Base-by-base conservation (phyloP, 2,888 invertebrate genomes). In the Epistrophe grossulariae region DNA sequence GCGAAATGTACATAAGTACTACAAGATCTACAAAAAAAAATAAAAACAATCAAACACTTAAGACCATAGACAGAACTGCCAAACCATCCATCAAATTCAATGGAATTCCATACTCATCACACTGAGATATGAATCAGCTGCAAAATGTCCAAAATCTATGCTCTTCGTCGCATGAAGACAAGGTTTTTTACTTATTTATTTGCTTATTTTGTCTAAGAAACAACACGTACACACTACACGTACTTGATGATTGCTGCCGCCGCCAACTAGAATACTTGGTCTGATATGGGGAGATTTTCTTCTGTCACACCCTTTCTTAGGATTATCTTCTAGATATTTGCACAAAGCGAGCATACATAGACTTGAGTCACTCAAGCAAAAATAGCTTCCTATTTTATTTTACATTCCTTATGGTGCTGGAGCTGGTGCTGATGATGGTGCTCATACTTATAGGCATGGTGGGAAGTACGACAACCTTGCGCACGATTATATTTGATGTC, bases 401-500 rank as follows among this genome's bases (percentile, higher is more conserved):
- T 59, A 59, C 71, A 81, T 85, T 82, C 74, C 59, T 64, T 62
- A 43, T 43, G 24, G 17, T 35, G 59, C 10, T 59, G 7, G 1
- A 2, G 57, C 2, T 38, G 17, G 2, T 24, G 24, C n/a, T 28
- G 8, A 10, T 59, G 35, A n/a, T 17, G 4, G 17, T 59, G 35
- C 31, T n/a, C 15, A 13, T 9, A 13, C n/a, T n/a, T 35, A 60
- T 38, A 60, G 28, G 40, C 40, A 24, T 62, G 64, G 85, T 85
- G 85, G 85, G 85, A 85, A 81, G 85, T 78, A 78, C 73, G 52
- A 78, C 74, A 85, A 79, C 78, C 78, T 82, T 82, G 82, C 62
- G 52, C 38, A 35, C 68, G 59, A 71, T 71, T 52, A 31, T 31
- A 31, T 4, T 60, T 62, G n/a, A 24, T 52, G 60, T 64, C 45